Conservation (phyloP, 2,888 invertebrate genomes). For the Drosophila kambysellisi region DNA sequence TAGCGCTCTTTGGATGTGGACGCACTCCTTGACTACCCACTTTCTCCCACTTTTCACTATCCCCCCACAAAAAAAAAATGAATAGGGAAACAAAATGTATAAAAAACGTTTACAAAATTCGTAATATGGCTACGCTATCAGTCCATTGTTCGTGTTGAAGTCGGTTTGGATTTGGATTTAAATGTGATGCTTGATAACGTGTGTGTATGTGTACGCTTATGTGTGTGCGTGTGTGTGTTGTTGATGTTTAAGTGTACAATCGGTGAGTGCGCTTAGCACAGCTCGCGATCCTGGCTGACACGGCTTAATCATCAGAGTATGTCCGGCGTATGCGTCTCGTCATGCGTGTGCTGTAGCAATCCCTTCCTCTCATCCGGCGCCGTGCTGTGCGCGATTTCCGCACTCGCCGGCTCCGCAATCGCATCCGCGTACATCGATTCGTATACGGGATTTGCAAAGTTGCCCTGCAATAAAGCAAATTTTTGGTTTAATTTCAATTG, state of each 20-base stretch:
- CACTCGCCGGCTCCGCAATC: conserved; percentile 77
- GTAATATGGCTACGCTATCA: conserved; percentile 82
- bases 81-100: conserved; percentile 49
- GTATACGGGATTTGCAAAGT: conserved; percentile 95
- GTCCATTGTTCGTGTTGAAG: conserved; percentile 78
- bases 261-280: conserved; percentile 69
- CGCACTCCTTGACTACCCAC: conserved; percentile 6
- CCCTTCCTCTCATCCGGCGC: conserved; percentile 87
- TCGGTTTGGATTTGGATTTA: conserved; percentile 64
- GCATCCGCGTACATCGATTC: conserved; percentile 90
- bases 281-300: conserved; percentile 60
- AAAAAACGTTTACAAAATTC: conserved; percentile 70
- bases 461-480: conserved; percentile 86
- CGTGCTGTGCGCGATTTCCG: conserved; percentile 80
- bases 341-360: conserved; percentile 86
- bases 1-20: conserved; percentile 67
- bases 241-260: conserved; percentile 17
- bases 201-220: conserved; percentile 9
- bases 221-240: neutral
- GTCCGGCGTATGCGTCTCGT: conserved; percentile 85
- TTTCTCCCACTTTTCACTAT: neutral
- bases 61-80: conserved; percentile 25
- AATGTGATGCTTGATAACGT: conserved; percentile 27
- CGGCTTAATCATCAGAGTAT: conserved; percentile 84
- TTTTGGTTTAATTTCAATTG: neutral